Evolutionary conservation across 64 coral and sea anemone genomes (phyloP).

Genomic region (Astreopora myriophthalma): DNA sequence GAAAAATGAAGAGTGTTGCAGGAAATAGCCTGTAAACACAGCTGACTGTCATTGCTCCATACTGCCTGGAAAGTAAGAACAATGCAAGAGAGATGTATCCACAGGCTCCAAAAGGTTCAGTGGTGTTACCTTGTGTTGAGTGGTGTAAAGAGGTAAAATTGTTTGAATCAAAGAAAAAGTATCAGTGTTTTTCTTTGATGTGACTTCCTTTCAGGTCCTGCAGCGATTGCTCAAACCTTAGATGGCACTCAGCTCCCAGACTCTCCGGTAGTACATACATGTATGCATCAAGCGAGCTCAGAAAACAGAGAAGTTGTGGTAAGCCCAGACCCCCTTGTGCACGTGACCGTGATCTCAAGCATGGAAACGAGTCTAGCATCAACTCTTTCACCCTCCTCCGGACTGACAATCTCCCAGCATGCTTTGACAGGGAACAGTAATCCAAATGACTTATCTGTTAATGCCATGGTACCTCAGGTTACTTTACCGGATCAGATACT

Average conservation of each 20-base stretch:
- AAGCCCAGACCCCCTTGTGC: not conserved
- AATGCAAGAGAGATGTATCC: too few species aligned
- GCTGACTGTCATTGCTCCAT: too few species aligned
- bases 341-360: conserved; percentile 13
- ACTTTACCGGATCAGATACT: conserved; percentile 72
- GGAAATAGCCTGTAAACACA: too few species aligned
- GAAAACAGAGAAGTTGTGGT: conserved; percentile 8
- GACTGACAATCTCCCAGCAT: not conserved
- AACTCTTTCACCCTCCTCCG: not conserved
- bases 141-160: too few species aligned
- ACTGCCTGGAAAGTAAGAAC: too few species aligned
- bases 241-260: conserved; percentile 51
- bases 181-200: not conserved
- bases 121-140: too few species aligned
- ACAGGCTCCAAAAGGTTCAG: too few species aligned
- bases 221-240: conserved; percentile 66
- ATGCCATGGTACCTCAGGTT: conserved; percentile 57
- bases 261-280: conserved; percentile 22
- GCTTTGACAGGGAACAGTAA: conserved; percentile 11
- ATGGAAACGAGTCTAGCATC: not conserved
- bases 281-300: conserved; percentile 33
- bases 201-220: conserved; percentile 23
- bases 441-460: conserved; percentile 28
- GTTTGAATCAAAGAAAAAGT: not conserved
- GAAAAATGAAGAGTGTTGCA: too few species aligned